These are phyloP conservation scores for Hippocampus zosterae DNA, from an alignment of 2,113 vertebrate genomes.

Conservation along the genomic window DNA sequence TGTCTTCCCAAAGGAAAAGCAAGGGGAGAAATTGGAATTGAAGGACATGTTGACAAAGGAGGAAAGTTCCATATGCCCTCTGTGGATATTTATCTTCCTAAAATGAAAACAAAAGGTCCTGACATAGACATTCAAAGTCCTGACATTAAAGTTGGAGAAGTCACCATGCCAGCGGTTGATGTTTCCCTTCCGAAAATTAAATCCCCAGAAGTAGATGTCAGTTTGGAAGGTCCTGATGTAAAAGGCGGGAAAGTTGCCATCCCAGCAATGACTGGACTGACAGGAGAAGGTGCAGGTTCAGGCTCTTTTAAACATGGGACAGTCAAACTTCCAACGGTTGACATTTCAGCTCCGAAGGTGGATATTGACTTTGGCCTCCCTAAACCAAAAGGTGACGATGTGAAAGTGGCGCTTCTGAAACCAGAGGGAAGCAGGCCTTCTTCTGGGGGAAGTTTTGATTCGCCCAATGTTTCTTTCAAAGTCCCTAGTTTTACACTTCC, in stretches of 20 bases:
- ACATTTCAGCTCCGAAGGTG: slow-evolving; percentile 78
- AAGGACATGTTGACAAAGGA: slow-evolving; percentile 5
- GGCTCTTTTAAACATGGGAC: slow-evolving; percentile 58
- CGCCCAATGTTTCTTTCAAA: slow-evolving; percentile 68
- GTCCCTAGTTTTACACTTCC: slow-evolving; percentile 75
- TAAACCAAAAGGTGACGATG: slow-evolving; percentile 62
- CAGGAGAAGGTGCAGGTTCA: slow-evolving; percentile 36
- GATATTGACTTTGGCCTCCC: slow-evolving; percentile 71
- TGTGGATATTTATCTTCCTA: slow-evolving; percentile 41
- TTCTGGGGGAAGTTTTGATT: slow-evolving; percentile 68
- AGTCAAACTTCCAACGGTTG: slow-evolving; percentile 73
- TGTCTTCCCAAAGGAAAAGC: slow-evolving; percentile 44
- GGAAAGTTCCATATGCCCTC: slow-evolving; percentile 32
- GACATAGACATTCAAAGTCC: slow-evolving; percentile 30
- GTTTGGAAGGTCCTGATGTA: slow-evolving; percentile 3
- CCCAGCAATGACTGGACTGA: slow-evolving; percentile 3
- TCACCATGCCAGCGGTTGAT: slow-evolving; percentile 49
- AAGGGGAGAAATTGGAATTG: slow-evolving; percentile 22
- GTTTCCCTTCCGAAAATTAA: slow-evolving; percentile 43
- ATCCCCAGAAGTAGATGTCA: slow-evolving; percentile 22
- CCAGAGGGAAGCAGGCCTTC: slow-evolving; percentile 62
- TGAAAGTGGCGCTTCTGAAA: slow-evolving; percentile 65
- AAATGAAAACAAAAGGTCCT: slow-evolving; percentile 37
- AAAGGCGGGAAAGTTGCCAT: slow-evolving; percentile 6
- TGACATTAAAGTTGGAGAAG: slow-evolving; percentile 42